phyloP scores from a whole-genome alignment of 2,797 vertebrate genomes.

The Phoebastria nigripes region DNA sequence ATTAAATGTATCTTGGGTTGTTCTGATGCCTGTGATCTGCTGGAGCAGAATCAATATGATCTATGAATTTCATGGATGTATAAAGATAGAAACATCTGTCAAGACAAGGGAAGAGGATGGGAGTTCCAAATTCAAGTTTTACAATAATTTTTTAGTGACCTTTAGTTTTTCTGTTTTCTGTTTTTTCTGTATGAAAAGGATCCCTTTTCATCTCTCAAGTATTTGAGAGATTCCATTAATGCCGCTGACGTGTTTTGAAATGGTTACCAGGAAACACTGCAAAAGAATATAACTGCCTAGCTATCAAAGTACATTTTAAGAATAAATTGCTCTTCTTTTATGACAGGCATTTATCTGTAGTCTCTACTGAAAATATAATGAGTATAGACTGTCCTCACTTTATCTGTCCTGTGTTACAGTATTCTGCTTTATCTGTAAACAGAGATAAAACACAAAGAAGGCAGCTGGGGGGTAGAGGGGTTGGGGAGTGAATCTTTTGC shows the following conservation, averaged over 20 bases:
- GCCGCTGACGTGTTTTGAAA: not conserved
- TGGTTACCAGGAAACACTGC: not conserved
- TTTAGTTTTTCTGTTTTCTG: not conserved
- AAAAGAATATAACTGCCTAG: not conserved
- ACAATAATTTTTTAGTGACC: not conserved
- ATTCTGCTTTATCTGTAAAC: slow-evolving; percentile 33
- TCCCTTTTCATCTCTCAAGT: not conserved
- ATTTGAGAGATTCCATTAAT: not conserved
- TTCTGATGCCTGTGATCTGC: not conserved
- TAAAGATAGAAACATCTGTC: not conserved
- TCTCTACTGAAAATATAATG: not conserved
- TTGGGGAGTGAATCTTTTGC: not conserved
- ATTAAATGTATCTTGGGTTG: not conserved
- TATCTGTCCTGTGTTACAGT: not conserved
- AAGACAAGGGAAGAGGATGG: not conserved
- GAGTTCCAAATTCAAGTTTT: not conserved
- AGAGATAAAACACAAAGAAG: not conserved
- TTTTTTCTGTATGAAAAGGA: not conserved
- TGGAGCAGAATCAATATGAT: not conserved
- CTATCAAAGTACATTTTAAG: not conserved
- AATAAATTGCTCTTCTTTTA: slow-evolving; percentile 4
- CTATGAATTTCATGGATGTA: not conserved
- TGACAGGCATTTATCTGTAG: not conserved
- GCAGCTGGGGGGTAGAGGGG: not conserved
- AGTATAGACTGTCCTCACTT: slow-evolving; percentile 14